phyloP scores from a whole-genome alignment of 2,888 invertebrate species.

The Lycia hirtaria region DNA sequence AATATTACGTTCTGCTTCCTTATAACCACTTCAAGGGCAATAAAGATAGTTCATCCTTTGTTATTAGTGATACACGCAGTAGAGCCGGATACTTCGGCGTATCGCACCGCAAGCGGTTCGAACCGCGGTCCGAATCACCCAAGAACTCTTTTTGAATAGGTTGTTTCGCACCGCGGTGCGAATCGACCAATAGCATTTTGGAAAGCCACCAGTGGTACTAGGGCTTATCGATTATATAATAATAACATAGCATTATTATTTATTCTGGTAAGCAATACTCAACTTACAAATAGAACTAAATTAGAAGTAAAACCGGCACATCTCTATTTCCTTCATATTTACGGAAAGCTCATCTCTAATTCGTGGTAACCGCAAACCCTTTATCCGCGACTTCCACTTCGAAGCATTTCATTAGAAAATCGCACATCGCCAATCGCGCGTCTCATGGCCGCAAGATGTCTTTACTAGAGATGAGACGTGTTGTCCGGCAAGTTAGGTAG shows the following conservation, averaged over 20 bases:
- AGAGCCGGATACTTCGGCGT: too few relatives aligned
- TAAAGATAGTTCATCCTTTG: too few relatives aligned
- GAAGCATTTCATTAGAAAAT: conserved; percentile 29
- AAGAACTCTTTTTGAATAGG: too few relatives aligned
- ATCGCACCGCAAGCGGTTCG: too few relatives aligned
- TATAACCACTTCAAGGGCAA: too few relatives aligned
- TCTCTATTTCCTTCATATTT: background rate
- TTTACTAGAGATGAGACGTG: background rate
- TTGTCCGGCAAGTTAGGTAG: conserved; percentile 3
- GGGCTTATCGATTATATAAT: background rate
- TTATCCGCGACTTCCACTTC: conserved; percentile 13
- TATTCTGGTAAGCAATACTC: background rate
- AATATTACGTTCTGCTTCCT: too few relatives aligned
- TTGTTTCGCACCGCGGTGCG: too few relatives aligned
- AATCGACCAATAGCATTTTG: too few relatives aligned
- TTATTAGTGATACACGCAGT: too few relatives aligned
- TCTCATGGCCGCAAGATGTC: conserved; percentile 18
- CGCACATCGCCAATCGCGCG: conserved; percentile 27
- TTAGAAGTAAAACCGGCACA: background rate
- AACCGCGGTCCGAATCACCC: too few relatives aligned
- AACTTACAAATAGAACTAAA: background rate
- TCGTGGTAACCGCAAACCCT: conserved; percentile 14
- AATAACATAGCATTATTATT: too few relatives aligned
- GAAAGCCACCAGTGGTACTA: too few relatives aligned
- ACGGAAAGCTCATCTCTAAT: background rate